These are phyloP conservation scores for Pogona vitticeps DNA, from an alignment of 2,113 vertebrate species.

Conservation along the genomic window DNA sequence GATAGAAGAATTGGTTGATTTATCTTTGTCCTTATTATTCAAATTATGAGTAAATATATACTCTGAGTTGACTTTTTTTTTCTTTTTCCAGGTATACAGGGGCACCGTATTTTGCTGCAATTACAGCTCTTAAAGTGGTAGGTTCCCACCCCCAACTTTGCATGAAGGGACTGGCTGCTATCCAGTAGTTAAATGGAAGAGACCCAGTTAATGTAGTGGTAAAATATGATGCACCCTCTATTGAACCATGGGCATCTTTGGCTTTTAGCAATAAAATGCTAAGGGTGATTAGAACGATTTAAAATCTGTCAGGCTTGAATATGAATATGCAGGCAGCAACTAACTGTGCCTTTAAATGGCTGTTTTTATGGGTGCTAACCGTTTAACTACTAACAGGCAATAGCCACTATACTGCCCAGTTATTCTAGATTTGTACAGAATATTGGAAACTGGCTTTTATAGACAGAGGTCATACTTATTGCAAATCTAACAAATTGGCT, in stretches of 20 bases:
- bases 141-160: slow-evolving; percentile 46
- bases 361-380: background rate
- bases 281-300: background rate
- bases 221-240: background rate
- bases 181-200: background rate
- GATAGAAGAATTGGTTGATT: background rate
- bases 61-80: slow-evolving; percentile 16
- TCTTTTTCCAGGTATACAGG: slow-evolving; percentile 88
- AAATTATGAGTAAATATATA: background rate
- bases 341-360: background rate
- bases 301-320: background rate
- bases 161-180: background rate
- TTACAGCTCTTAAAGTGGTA: slow-evolving; percentile 97
- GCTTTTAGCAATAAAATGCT: background rate
- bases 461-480: background rate
- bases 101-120: slow-evolving; percentile 96
- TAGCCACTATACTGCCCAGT: background rate
- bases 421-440: background rate
- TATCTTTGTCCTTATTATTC: slow-evolving; percentile 10
- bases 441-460: background rate
- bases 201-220: background rate
- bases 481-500: background rate
- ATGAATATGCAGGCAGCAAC: background rate
- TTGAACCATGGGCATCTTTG: background rate
- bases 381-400: background rate